Evolutionary conservation across 1,140 invertebrate species (phyloP).

Genomic region (Sycophaga agraensis): DNA sequence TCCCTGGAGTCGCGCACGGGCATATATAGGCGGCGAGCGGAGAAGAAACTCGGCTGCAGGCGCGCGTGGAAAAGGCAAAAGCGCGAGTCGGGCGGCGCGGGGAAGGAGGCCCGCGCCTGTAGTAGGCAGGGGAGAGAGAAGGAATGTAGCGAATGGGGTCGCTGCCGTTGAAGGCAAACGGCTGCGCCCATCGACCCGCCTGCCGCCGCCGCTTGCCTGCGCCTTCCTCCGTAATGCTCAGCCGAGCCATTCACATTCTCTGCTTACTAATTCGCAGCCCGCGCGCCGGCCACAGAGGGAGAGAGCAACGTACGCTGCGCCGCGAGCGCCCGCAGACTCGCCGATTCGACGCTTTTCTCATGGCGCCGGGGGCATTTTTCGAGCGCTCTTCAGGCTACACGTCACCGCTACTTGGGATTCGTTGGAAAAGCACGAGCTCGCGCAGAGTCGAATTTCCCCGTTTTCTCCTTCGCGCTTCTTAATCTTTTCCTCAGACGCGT

Average conservation of each 20-base stretch:
- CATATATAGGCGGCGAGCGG: too few species aligned
- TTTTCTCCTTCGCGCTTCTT: too few species aligned
- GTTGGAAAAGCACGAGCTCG: too few species aligned
- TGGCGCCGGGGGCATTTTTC: not conserved
- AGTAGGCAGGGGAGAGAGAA: slow-evolving; percentile 31
- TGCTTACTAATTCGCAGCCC: slow-evolving; percentile 42
- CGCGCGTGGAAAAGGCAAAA: not conserved
- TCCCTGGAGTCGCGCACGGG: too few species aligned
- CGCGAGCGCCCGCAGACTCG: too few species aligned
- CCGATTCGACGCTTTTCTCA: slow-evolving; percentile 4
- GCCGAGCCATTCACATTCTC: slow-evolving; percentile 46
- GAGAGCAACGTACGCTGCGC: slow-evolving; percentile 5
- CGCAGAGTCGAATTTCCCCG: too few species aligned
- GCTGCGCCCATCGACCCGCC: slow-evolving; percentile 37
- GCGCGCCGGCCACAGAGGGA: not conserved
- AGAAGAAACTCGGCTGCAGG: not conserved
- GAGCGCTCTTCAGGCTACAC: not conserved
- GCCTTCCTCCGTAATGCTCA: slow-evolving; percentile 26
- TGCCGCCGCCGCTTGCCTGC: slow-evolving; percentile 1
- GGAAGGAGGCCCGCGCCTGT: slow-evolving; percentile 29
- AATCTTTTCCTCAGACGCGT: too few species aligned
- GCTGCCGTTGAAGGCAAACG: slow-evolving; percentile 54
- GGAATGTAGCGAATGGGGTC: slow-evolving; percentile 55
- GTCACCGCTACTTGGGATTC: too few species aligned
- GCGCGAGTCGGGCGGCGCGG: not conserved